Percentiles rank a stretch among this genome's conserved stretches.
These are phyloP conservation scores for Chymomyza amoena DNA, from an alignment of 2,888 invertebrate species.

Conservation along the genomic window DNA sequence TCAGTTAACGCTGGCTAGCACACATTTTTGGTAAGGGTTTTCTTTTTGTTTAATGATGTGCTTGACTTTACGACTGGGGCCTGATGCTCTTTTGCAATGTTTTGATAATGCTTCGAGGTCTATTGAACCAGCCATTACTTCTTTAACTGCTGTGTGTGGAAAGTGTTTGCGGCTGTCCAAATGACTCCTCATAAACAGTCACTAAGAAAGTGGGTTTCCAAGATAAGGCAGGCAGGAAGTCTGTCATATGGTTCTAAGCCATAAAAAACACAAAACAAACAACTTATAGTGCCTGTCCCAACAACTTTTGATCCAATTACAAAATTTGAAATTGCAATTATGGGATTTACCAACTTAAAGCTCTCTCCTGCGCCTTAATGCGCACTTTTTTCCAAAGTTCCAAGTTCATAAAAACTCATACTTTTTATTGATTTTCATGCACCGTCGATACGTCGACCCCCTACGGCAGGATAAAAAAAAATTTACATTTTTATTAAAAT, in stretches of 20 bases:
- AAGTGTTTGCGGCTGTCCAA: slow-evolving; percentile 19
- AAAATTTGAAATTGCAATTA: neutral
- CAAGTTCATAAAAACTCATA: slow-evolving; percentile 66
- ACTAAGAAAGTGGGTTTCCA: neutral
- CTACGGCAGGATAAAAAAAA: slow-evolving; percentile 49
- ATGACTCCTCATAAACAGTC: slow-evolving; percentile 20
- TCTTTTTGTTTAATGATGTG: slow-evolving; percentile 57
- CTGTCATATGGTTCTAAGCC: neutral
- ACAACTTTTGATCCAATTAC: neutral
- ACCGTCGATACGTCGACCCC: slow-evolving; percentile 49
- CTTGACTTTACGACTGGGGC: slow-evolving; percentile 49
- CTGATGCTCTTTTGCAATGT: slow-evolving; percentile 56
- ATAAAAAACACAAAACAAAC: neutral
- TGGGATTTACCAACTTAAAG: neutral
- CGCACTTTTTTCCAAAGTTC: slow-evolving; percentile 40
- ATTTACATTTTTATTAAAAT: slow-evolving; percentile 69
- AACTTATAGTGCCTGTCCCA: too few species aligned
- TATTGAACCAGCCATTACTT: slow-evolving; percentile 61
- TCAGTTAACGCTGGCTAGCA: neutral
- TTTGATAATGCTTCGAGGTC: slow-evolving; percentile 61
- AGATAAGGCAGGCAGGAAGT: neutral
- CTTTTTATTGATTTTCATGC: slow-evolving; percentile 61
- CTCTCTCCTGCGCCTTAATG: neutral
- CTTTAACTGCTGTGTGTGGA: slow-evolving; percentile 23
- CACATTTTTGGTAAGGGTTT: slow-evolving; percentile 14